A percentile compares a stretch with the other conserved stretches of the same genome.
These are phyloP conservation scores for Steinernema carpocapsae DNA, from an alignment of 2,888 invertebrate genomes.

Conservation along the genomic window DNA sequence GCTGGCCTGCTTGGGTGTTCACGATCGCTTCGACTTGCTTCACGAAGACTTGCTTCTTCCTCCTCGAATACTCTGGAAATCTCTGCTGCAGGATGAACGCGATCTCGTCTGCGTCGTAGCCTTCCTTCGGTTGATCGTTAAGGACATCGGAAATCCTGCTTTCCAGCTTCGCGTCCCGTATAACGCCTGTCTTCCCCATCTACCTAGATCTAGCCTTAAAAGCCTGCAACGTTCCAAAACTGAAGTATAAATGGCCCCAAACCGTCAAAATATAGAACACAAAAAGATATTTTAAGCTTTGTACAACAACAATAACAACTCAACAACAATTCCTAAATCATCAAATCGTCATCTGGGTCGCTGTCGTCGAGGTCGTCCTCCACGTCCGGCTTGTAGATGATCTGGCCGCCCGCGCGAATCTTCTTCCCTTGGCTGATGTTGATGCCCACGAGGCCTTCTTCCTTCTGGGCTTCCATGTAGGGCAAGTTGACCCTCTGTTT, in stretches of 20 bases:
- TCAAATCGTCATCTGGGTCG: conserved; percentile 66
- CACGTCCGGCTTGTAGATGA: conserved; percentile 62
- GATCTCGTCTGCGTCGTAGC: conserved; percentile 47
- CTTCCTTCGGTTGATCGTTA: conserved; percentile 33
- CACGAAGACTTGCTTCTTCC: conserved; percentile 49
- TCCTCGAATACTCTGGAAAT: conserved; percentile 53
- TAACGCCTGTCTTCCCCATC: not conserved
- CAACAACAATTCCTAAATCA: conserved; percentile 11
- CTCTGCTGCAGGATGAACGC: conserved; percentile 54
- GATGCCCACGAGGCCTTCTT: conserved; percentile 56
- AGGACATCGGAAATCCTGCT: conserved; percentile 24
- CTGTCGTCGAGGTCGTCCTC: conserved; percentile 65
- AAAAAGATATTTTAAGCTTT: not conserved
- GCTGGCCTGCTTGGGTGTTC: conserved; percentile 14
- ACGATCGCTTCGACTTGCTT: conserved; percentile 44
- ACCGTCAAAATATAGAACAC: not conserved
- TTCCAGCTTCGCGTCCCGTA: conserved; percentile 1
- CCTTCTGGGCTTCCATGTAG: conserved; percentile 49
- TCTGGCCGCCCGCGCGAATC: conserved; percentile 59
- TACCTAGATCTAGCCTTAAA: not conserved
- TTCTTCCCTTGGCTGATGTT: conserved; percentile 51
- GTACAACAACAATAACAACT: conserved; percentile 1
- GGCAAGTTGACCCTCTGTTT: conserved; percentile 51
- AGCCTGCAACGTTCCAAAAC: not conserved
- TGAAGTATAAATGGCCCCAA: not conserved